Conservation (phyloP, 2,888 invertebrate species). For the Iphiclides podalirius region DNA sequence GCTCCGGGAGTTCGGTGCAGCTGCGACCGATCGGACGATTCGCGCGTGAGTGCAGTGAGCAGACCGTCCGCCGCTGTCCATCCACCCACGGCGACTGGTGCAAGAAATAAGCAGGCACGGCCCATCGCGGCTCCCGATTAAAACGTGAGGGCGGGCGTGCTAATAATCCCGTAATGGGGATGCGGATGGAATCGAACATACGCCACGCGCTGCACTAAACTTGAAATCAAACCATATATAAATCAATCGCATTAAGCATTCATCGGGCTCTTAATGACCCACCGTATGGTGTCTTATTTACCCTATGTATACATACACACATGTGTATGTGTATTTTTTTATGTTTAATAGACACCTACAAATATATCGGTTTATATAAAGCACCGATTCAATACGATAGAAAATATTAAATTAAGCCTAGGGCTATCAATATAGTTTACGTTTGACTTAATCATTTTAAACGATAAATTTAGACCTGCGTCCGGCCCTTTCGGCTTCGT, state of each 20-base stretch:
- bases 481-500: too few species aligned
- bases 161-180: slow-evolving; percentile 13
- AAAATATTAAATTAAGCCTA: too few species aligned
- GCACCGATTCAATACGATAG: too few species aligned
- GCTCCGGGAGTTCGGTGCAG: slow-evolving; percentile 12
- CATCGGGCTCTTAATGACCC: background rate
- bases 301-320: too few species aligned
- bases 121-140: slow-evolving; percentile 14
- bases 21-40: slow-evolving; percentile 4
- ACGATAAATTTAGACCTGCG: too few species aligned
- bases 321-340: too few species aligned
- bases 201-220: slow-evolving; percentile 14
- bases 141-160: slow-evolving; percentile 22
- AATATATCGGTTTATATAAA: too few species aligned
- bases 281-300: too few species aligned
- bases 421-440: too few species aligned
- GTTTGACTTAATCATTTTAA: too few species aligned
- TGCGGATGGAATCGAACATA: slow-evolving; percentile 13
- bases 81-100: slow-evolving; percentile 21
- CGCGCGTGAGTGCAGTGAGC: slow-evolving; percentile 17
- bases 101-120: slow-evolving; percentile 21
- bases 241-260: slow-evolving; percentile 1
- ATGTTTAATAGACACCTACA: too few species aligned
- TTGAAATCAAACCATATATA: slow-evolving; percentile 1
- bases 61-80: slow-evolving; percentile 14